Conservation (phyloP, 1,140 invertebrate species). For the Eulimnadia texana region DNA sequence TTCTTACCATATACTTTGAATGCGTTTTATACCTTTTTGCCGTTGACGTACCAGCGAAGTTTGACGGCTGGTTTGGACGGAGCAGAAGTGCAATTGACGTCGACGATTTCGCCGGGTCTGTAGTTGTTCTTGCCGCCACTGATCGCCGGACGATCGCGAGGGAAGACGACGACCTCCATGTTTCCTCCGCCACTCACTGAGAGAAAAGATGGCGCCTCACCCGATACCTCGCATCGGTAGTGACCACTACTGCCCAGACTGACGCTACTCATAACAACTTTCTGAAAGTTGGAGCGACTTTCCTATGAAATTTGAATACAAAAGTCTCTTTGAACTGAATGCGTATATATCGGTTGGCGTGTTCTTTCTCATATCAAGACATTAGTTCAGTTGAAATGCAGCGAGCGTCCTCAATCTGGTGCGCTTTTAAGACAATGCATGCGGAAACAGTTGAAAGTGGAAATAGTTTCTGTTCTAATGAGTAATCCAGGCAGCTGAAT, state of each 20-base stretch:
- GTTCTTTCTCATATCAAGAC: too few relatives aligned
- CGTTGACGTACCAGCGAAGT: slow-evolving; percentile 25
- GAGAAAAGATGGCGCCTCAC: slow-evolving; percentile 53
- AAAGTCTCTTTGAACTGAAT: too few relatives aligned
- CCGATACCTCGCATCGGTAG: slow-evolving; percentile 61
- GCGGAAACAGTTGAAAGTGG: not conserved
- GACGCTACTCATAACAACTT: slow-evolving; percentile 42
- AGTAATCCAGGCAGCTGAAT: not conserved
- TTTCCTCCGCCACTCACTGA: slow-evolving; percentile 13
- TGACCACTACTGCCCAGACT: slow-evolving; percentile 47
- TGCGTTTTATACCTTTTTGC: slow-evolving; percentile 14
- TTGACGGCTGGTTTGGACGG: slow-evolving; percentile 21
- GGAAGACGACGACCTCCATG: slow-evolving; percentile 18
- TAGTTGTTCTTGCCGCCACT: slow-evolving; percentile 22
- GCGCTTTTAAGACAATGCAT: not conserved
- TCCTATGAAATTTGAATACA: too few relatives aligned
- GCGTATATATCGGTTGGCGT: too few relatives aligned
- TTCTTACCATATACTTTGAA: too few relatives aligned
- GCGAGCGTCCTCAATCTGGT: not conserved
- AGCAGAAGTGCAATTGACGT: slow-evolving; percentile 25
- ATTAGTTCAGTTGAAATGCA: too few relatives aligned
- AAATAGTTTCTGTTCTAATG: not conserved
- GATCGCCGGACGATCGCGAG: slow-evolving; percentile 21
- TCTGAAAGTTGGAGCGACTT: not conserved
- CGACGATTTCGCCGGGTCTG: slow-evolving; percentile 21